Evolutionary conservation across 2,113 vertebrate species (phyloP).

Genomic region (Callionymus lyra): DNA sequence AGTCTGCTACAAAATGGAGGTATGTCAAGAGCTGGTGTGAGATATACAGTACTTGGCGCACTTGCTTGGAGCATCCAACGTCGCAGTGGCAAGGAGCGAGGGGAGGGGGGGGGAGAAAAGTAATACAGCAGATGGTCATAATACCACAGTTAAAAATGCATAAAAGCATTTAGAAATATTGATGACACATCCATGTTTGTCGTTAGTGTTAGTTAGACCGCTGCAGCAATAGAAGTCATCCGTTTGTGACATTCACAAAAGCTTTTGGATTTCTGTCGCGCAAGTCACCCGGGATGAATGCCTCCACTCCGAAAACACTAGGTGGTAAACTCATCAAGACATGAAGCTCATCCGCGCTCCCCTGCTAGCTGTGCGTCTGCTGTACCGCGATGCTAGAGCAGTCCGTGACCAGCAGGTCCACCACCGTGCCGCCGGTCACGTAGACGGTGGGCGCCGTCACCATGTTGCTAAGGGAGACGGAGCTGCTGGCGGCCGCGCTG

Average conservation of each 20-base stretch:
- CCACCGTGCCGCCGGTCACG: conserved; percentile 59
- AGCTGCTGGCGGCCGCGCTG: conserved; percentile 45
- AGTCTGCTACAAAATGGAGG: conserved; percentile 48
- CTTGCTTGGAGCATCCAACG: conserved; percentile 47
- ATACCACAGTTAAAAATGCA: conserved; percentile 45
- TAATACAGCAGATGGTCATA: conserved; percentile 55
- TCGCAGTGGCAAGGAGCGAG: conserved; percentile 6
- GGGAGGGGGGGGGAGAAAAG: conserved; percentile 24
- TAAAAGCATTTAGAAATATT: conserved; percentile 22
- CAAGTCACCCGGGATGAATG: too few relatives aligned
- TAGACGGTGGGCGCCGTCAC: conserved; percentile 61
- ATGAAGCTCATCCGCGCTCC: conserved; percentile 8
- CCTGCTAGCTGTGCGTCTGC: conserved; percentile 67
- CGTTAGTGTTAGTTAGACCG: conserved; percentile 31
- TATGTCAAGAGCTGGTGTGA: conserved; percentile 62
- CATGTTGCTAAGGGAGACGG: conserved; percentile 64
- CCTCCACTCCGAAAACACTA: too few relatives aligned
- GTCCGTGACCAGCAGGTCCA: conserved; percentile 71
- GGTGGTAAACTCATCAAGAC: too few relatives aligned
- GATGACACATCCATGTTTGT: conserved; percentile 38
- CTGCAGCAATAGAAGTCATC: conserved; percentile 13
- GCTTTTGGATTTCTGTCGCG: too few relatives aligned
- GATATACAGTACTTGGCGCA: conserved; percentile 57
- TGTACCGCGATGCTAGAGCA: conserved; percentile 67
- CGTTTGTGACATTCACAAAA: too few relatives aligned